phyloP scores from a whole-genome alignment of 2,888 invertebrate species.

The Diplolepis rosae region DNA sequence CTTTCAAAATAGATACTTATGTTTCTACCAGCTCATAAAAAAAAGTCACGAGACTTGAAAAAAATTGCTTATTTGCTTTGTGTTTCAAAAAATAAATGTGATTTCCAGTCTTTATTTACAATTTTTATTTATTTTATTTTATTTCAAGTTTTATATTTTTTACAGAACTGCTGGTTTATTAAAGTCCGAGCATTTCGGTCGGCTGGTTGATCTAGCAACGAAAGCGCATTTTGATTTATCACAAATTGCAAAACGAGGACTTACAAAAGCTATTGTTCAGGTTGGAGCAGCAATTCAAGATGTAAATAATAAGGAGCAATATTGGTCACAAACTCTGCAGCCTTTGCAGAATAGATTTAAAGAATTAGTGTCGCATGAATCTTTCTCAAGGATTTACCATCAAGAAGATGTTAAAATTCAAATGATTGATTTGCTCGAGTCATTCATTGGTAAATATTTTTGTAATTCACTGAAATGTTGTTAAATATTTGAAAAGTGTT shows the following conservation, averaged over 20 bases:
- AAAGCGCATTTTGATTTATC: conserved; percentile 76
- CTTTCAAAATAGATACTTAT: no score
- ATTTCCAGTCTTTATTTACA: no score
- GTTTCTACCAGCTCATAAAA: no score
- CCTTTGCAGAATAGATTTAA: conserved; percentile 77
- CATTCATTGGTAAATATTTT: conserved; percentile 76
- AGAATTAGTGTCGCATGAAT: conserved; percentile 75
- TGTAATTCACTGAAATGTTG: background rate
- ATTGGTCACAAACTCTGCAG: conserved; percentile 63
- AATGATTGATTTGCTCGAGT: conserved; percentile 85
- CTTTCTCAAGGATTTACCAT: conserved; percentile 76
- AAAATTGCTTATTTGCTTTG: no score
- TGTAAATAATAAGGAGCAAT: conserved; percentile 52
- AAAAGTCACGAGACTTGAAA: no score
- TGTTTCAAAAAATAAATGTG: no score
- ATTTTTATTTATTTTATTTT: no score
- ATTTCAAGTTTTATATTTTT: conserved; percentile 42
- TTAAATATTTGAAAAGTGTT: conserved; percentile 14
- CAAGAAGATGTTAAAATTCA: conserved; percentile 80
- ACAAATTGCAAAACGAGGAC: conserved; percentile 78
- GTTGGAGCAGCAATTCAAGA: conserved; percentile 76
- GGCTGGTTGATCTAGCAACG: conserved; percentile 75
- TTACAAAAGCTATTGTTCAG: conserved; percentile 84
- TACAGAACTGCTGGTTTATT: conserved; percentile 76
- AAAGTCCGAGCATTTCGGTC: conserved; percentile 77